These are phyloP conservation scores for Bombylius major DNA, from an alignment of 2,888 invertebrate species.

Conservation along the genomic window DNA sequence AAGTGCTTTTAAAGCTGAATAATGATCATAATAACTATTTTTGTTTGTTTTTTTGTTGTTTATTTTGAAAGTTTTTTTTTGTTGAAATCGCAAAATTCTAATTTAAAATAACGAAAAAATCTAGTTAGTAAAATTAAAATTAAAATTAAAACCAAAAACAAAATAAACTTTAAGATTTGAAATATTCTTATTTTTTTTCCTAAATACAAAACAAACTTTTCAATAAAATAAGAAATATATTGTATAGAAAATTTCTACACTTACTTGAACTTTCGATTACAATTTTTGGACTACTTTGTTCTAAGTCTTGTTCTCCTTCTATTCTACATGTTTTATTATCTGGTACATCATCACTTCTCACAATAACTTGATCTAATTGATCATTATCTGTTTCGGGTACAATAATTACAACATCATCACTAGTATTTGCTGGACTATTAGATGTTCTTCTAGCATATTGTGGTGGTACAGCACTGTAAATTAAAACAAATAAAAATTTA, in stretches of 20 bases:
- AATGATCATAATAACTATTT: too few relatives aligned
- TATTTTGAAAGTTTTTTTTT: too few relatives aligned
- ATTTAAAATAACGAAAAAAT: too few relatives aligned
- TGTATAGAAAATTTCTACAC: constrained; percentile 2
- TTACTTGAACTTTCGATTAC: constrained; percentile 54
- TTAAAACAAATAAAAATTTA: background rate
- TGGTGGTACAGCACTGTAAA: constrained; percentile 37
- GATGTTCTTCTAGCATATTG: constrained; percentile 26
- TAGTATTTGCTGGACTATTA: constrained; percentile 19
- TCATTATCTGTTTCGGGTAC: constrained; percentile 38
- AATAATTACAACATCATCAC: constrained; percentile 41
- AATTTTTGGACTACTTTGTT: constrained; percentile 43
- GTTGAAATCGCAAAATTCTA: too few relatives aligned
- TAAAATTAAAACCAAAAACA: too few relatives aligned
- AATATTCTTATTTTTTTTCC: too few relatives aligned
- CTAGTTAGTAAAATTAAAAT: too few relatives aligned
- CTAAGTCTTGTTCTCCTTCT: constrained; percentile 27
- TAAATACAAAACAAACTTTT: too few relatives aligned
- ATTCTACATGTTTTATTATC: constrained; percentile 21
- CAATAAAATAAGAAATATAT: too few relatives aligned
- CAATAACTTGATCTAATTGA: constrained; percentile 21
- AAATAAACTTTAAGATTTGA: too few relatives aligned
- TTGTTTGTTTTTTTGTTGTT: too few relatives aligned
- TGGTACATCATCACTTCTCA: constrained; percentile 15
- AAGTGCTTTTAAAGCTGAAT: too few relatives aligned